A percentile compares a stretch with the other conserved stretches of the same genome.
Evolutionary conservation across 2,888 invertebrate species (phyloP).

Genomic region (Meganola albula): DNA sequence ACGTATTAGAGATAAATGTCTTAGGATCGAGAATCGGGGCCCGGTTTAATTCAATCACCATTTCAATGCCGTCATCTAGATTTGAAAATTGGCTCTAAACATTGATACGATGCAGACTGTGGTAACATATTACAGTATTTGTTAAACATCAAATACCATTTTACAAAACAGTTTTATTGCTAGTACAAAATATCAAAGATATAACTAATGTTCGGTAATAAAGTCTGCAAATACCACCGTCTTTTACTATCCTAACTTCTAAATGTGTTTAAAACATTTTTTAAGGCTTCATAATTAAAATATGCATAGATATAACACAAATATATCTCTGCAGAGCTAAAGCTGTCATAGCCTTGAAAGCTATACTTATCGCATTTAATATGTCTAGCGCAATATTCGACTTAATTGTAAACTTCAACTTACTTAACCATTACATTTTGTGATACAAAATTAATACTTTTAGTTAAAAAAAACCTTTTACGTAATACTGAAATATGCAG

Average conservation of each 20-base stretch:
- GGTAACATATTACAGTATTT: too few relatives aligned
- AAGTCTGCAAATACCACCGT: constrained; percentile 11
- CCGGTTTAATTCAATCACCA: too few relatives aligned
- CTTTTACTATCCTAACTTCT: constrained; percentile 14
- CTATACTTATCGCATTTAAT: constrained; percentile 4
- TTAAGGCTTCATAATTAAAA: constrained; percentile 23
- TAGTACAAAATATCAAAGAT: too few relatives aligned
- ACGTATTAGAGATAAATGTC: too few relatives aligned
- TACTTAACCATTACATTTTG: constrained; percentile 19
- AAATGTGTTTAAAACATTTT: constrained; percentile 18
- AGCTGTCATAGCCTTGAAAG: constrained; percentile 37
- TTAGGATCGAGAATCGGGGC: too few relatives aligned
- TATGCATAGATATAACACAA: constrained; percentile 21
- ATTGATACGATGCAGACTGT: too few relatives aligned
- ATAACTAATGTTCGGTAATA: too few relatives aligned
- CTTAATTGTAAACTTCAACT: background rate
- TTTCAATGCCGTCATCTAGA: too few relatives aligned
- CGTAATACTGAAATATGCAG: constrained; percentile 44
- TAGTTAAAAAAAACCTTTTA: constrained; percentile 16
- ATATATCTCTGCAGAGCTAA: constrained; percentile 31
- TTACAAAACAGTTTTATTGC: too few relatives aligned
- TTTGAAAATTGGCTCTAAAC: too few relatives aligned
- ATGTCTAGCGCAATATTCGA: background rate
- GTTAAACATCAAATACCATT: too few relatives aligned
- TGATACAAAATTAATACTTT: constrained; percentile 14